Conservation (phyloP, 2,113 vertebrate species). For the Pelecanus crispus region DNA sequence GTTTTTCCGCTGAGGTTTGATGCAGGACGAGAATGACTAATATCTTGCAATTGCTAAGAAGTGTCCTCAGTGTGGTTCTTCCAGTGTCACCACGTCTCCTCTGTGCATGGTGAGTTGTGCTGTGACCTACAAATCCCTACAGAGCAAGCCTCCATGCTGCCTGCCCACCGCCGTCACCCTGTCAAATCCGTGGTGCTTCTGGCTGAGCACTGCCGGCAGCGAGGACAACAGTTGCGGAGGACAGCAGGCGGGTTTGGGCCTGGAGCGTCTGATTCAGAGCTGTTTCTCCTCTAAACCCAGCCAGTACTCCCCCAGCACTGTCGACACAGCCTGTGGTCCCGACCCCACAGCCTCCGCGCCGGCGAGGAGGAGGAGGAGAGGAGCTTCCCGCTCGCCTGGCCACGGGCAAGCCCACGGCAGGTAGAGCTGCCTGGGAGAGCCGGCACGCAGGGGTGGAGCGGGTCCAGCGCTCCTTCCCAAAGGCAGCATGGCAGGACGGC, state of each 20-base stretch:
- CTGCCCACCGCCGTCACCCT: not conserved
- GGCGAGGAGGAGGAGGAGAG: not conserved
- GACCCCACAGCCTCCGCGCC: not conserved
- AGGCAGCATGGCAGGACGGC: not conserved
- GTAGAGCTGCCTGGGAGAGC: not conserved
- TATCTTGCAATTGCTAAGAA: not conserved
- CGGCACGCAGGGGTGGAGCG: not conserved
- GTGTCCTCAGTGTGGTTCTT: not conserved
- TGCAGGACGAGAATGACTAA: not conserved
- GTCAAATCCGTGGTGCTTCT: no score
- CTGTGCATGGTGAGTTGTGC: not conserved
- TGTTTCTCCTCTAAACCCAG: not conserved
- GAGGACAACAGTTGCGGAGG: not conserved
- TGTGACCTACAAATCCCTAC: not conserved
- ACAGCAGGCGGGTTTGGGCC: not conserved
- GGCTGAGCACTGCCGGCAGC: not conserved
- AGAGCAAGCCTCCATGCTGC: not conserved
- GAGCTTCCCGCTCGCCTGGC: rapidly evolving
- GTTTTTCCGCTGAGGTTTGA: not conserved
- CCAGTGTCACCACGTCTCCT: not conserved
- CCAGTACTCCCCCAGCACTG: not conserved
- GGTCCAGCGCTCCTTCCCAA: not conserved
- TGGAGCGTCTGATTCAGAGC: not conserved
- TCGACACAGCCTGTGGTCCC: not conserved
- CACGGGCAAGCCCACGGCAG: not conserved